phyloP scores from a whole-genome alignment of 2,113 vertebrate genomes.

The Dryoscopus gambensis region DNA sequence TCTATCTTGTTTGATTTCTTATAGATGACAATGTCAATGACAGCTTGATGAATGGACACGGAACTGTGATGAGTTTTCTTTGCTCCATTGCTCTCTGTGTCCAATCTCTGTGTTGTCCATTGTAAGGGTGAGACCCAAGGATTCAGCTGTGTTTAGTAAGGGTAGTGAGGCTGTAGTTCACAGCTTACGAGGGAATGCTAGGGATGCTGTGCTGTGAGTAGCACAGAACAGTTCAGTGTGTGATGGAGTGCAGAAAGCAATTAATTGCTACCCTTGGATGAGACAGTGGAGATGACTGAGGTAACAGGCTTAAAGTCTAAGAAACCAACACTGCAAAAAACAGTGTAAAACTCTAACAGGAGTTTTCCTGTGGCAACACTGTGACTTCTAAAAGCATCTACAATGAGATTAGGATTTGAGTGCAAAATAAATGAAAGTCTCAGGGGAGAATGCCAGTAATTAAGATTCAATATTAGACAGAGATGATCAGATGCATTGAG shows the following conservation, averaged over 20 bases:
- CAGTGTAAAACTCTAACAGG: neutral
- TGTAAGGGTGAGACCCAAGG: neutral
- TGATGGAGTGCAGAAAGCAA: neutral
- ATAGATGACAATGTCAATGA: neutral
- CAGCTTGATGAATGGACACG: neutral
- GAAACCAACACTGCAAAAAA: neutral
- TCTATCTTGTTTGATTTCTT: neutral
- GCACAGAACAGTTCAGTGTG: neutral
- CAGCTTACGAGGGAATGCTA: neutral
- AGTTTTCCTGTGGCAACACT: neutral
- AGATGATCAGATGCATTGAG: neutral
- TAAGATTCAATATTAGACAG: neutral
- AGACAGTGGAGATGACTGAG: neutral
- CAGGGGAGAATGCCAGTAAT: neutral
- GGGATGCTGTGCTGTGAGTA: neutral
- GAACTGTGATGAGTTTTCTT: neutral
- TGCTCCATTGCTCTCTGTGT: neutral
- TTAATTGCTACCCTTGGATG: neutral
- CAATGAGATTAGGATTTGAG: neutral
- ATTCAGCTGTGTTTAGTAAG: neutral
- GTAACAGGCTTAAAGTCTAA: neutral
- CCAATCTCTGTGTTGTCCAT: neutral
- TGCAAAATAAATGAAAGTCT: neutral
- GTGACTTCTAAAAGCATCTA: neutral
- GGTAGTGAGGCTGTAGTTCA: neutral